A percentile compares a stretch with the other conserved stretches of the same genome.
Evolutionary conservation across 2,113 vertebrate genomes (phyloP).

Genomic region (Urocynchramus pylzowi): DNA sequence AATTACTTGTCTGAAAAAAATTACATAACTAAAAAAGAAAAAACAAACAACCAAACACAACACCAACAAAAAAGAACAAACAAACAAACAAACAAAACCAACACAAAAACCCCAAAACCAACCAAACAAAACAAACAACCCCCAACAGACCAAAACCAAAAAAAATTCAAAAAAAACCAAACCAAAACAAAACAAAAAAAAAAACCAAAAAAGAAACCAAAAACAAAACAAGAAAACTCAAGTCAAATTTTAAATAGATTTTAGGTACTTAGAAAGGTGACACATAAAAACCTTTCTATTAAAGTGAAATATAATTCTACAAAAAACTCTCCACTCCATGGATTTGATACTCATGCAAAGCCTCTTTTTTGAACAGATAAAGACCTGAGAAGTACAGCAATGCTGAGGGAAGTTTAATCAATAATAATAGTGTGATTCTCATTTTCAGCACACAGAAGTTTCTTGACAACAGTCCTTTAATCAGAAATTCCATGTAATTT

Average conservation of each 20-base stretch:
- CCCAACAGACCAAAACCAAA: not conserved
- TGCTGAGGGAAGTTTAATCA: not conserved
- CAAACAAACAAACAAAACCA: not conserved
- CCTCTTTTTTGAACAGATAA: not conserved
- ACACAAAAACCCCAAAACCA: not conserved
- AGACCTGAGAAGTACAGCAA: not conserved
- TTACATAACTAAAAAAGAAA: not conserved
- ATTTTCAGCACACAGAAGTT: not conserved
- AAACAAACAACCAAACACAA: not conserved
- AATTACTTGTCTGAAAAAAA: not conserved
- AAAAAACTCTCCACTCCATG: rapidly evolving
- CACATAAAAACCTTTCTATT: not conserved
- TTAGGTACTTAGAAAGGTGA: not conserved
- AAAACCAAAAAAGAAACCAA: not conserved
- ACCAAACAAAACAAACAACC: not conserved
- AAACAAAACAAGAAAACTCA: not conserved
- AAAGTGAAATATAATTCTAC: not conserved
- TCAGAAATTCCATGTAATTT: not conserved
- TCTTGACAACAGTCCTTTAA: not conserved
- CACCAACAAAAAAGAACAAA: not conserved
- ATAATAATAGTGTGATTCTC: not conserved
- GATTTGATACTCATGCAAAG: not conserved
- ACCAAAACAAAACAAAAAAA: too few species aligned
- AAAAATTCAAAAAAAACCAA: too few species aligned
- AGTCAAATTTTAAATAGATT: not conserved